Evolutionary conservation across 2,888 invertebrate species (phyloP), one percentile per base, ranked within the genome.

Genomic region (Lasioglossum figueresi): DNA sequence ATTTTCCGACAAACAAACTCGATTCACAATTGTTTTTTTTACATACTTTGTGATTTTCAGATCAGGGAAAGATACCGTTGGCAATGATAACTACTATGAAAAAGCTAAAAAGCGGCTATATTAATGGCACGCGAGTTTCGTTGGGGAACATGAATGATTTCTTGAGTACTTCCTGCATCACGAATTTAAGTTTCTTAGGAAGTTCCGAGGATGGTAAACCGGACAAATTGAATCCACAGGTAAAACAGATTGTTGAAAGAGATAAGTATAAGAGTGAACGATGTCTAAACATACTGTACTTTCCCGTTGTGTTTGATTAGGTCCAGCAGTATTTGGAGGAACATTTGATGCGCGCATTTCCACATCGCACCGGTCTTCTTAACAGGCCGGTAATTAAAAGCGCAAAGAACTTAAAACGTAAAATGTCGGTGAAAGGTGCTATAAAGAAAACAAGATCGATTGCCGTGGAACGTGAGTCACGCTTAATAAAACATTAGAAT

Each of bases 31-130:
- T n/a, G n/a, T 45, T 70, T 43, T 27, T 27, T 59, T 6, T 2
- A 71, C 23, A 68, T 73, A 31, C 16, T 77, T 85, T 76, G 40
- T 43, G n/a, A 70, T 92, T 63, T 92, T 27, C 88, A 98, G 99
- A 99, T 96, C 97, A 98, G 95, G 98, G 98, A 83, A 98, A 97
- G 95, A 97, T 99, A 86, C 99, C 99, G 0, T 96, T 98, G 94
- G 98, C 99, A 0, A 98, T 99, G 97, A 97, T 99, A 91, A 99
- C 99, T 3, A 99, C 99, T 1, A 98, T 99, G 97, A 99, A 99
- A 94, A 99, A 99, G 95, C 96, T 99, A 5, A 99, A 99, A 95
- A 99, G 99, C 84, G 99, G 99, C 16, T 99, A 99, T 94, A 99
- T 99, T 79, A 99, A 99, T 94, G 99, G 99, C n/a, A 99, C 99